Evolutionary conservation across 1,140 invertebrate species (phyloP).

Genomic region (Bombus waltoni): DNA sequence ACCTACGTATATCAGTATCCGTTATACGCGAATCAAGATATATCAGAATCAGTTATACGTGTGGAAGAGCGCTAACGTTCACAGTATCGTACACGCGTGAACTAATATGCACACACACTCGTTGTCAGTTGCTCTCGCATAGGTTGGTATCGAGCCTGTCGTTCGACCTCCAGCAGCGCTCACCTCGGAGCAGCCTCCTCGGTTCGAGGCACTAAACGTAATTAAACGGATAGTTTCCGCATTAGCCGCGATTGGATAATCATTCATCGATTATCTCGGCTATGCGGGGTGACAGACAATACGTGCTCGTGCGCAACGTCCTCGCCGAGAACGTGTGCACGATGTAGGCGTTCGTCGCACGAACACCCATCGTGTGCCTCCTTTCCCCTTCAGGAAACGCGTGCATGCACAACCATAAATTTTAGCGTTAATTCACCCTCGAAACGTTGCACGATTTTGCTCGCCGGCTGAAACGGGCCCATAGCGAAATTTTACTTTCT

Average conservation of each 20-base stretch:
- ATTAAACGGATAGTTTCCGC: constrained; percentile 82
- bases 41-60: not conserved
- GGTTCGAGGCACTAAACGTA: constrained; percentile 79
- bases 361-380: not conserved
- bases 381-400: not conserved
- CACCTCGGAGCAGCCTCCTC: constrained; percentile 72
- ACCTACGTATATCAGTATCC: not conserved
- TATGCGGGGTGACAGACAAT: constrained; percentile 66
- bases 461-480: too few relatives aligned
- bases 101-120: not conserved
- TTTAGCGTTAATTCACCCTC: not conserved
- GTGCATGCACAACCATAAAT: not conserved
- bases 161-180: constrained; percentile 54
- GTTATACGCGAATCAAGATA: not conserved
- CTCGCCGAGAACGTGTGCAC: not conserved
- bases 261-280: constrained; percentile 80
- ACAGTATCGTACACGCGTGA: not conserved
- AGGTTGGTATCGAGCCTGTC: constrained; percentile 9
- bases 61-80: not conserved
- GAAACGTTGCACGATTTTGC: too few relatives aligned
- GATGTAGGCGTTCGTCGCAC: not conserved
- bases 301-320: not conserved
- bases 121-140: not conserved
- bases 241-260: constrained; percentile 82
- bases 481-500: too few relatives aligned